Conservation (phyloP, 2,797 vertebrate genomes). For the Telmatherina bonti region DNA sequence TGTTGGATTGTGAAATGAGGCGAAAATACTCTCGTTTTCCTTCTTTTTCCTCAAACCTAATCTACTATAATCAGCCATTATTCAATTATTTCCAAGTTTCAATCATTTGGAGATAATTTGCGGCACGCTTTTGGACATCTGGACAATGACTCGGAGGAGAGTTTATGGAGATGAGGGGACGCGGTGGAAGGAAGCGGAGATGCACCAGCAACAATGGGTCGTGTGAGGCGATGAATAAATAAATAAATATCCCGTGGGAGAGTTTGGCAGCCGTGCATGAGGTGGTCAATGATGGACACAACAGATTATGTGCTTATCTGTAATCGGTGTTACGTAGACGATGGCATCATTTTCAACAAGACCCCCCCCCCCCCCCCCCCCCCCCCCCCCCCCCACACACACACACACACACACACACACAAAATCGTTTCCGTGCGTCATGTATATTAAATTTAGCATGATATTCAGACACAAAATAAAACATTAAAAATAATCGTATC, state of each 20-base stretch:
- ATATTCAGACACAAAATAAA: not conserved
- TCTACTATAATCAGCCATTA: slow-evolving; percentile 92
- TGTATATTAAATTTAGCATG: not conserved
- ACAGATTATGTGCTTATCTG: slow-evolving; percentile 37
- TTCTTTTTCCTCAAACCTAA: slow-evolving; percentile 22
- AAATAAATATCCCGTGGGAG: slow-evolving; percentile 55
- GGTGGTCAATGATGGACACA: slow-evolving; percentile 41
- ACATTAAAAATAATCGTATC: not conserved
- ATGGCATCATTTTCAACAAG: slow-evolving; percentile 26
- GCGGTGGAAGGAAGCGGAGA: slow-evolving; percentile 76
- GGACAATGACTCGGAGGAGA: slow-evolving; percentile 90
- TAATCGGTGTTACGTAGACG: slow-evolving; percentile 47
- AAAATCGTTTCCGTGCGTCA: not conserved
- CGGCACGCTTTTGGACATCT: slow-evolving; percentile 94
- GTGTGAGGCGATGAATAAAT: slow-evolving; percentile 84
- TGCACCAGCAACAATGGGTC: slow-evolving; percentile 68
- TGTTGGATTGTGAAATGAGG: slow-evolving; percentile 36
- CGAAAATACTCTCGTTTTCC: slow-evolving; percentile 23
- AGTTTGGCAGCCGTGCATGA: slow-evolving; percentile 57
- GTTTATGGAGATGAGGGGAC: slow-evolving; percentile 94
- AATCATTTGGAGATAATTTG: slow-evolving; percentile 90
- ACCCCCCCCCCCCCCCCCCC: slow-evolving; percentile 17
- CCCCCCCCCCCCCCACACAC: too few species aligned
- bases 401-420: too few species aligned
- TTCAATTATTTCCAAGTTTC: slow-evolving; percentile 93